These are phyloP conservation scores for Drosophila parabipectinata DNA, from an alignment of 1,140 invertebrate genomes.

Conservation along the genomic window DNA sequence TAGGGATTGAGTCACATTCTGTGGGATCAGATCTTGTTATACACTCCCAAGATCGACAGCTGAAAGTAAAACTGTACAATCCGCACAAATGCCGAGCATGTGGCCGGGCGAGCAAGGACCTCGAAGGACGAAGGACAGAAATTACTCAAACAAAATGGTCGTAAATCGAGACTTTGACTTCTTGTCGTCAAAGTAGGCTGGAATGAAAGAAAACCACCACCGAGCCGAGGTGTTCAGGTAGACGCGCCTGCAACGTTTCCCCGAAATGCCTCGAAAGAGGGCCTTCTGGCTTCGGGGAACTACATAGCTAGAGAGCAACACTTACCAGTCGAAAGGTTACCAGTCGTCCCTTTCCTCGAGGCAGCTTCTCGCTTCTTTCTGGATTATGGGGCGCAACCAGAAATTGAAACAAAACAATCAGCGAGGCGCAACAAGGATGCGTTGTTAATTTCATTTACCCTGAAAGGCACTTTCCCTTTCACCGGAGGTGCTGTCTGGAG, in stretches of 20 bases:
- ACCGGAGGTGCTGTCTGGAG: conserved; percentile 1
- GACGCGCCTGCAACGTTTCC: conserved; percentile 44
- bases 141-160: conserved; percentile 83
- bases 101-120: conserved; percentile 21
- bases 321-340: conserved; percentile 20
- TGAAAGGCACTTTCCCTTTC: conserved; percentile 75
- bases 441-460: conserved; percentile 77
- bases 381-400: conserved; percentile 59
- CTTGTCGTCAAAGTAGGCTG: conserved; percentile 79
- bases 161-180: conserved; percentile 84
- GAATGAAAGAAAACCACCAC: conserved; percentile 60
- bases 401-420: conserved; percentile 81
- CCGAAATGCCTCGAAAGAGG: conserved; percentile 39
- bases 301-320: conserved; percentile 29
- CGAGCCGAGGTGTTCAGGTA: conserved; percentile 66
- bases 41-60: conserved; percentile 52
- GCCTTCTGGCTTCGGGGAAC: conserved; percentile 64
- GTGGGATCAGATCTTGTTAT: conserved; percentile 11
- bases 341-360: not conserved
- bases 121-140: conserved; percentile 48
- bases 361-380: conserved; percentile 1
- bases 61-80: conserved; percentile 80
- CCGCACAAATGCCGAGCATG: conserved; percentile 68
- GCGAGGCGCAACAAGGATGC: conserved; percentile 75
- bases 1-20: conserved; percentile 55